Evolutionary conservation across 2,888 invertebrate species (phyloP).

Genomic region (Pegoplata infirma): DNA sequence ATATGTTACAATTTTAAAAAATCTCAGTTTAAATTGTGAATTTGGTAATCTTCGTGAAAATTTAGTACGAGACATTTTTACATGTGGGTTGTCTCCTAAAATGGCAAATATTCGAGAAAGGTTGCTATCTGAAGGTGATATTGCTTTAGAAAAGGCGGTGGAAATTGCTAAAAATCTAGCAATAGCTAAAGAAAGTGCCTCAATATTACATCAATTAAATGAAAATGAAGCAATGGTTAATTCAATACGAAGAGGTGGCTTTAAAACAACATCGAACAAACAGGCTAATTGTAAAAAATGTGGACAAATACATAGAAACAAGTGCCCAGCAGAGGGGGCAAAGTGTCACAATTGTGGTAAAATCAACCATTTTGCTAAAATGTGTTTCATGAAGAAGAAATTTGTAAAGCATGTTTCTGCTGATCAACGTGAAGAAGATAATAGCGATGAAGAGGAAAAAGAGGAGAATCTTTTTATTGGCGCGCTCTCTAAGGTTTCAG

Average conservation of each 20-base stretch:
- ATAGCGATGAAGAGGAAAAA: slow-evolving; percentile 23
- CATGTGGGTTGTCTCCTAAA: too few species aligned
- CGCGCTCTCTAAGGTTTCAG: slow-evolving; percentile 11
- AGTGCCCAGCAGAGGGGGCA: slow-evolving; percentile 45
- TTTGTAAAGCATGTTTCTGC: slow-evolving; percentile 11
- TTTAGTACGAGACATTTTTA: too few species aligned
- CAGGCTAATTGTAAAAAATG: slow-evolving; percentile 23
- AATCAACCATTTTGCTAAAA: slow-evolving; percentile 46
- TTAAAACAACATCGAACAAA: too few species aligned
- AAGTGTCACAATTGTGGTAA: slow-evolving; percentile 42
- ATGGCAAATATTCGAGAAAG: too few species aligned
- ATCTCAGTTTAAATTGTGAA: too few species aligned
- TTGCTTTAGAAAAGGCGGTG: slow-evolving; percentile 19
- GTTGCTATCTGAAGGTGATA: too few species aligned
- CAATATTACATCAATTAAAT: too few species aligned
- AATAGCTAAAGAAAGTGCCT: too few species aligned
- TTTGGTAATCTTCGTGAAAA: too few species aligned
- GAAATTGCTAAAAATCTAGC: too few species aligned
- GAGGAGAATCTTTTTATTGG: slow-evolving; percentile 31
- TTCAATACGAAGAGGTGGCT: too few species aligned
- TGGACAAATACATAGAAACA: slow-evolving; percentile 41
- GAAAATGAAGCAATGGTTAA: neutral
- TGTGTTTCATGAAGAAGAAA: slow-evolving; percentile 28
- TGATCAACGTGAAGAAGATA: slow-evolving; percentile 1
- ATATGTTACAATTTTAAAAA: too few species aligned